phyloP scores from a whole-genome alignment of 2,888 invertebrate genomes.

The Neuroscelio doddi region DNA sequence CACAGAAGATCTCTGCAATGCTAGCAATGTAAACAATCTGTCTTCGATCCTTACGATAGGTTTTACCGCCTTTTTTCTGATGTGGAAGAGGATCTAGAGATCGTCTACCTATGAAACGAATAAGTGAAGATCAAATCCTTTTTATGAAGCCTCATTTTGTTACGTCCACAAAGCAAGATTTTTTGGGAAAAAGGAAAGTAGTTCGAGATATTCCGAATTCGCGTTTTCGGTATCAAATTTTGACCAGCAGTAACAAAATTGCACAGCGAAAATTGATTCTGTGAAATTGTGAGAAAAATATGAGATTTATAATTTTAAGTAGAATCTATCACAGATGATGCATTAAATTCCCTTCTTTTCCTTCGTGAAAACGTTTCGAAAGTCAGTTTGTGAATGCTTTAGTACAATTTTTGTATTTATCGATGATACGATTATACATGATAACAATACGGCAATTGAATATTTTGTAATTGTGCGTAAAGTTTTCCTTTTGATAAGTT shows the following conservation, averaged over 20 bases:
- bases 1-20: slow-evolving; percentile 84
- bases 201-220: not conserved
- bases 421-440: no score
- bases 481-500: no score
- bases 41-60: slow-evolving; percentile 18
- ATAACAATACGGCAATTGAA: no score
- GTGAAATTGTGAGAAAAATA: not conserved
- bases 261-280: not conserved
- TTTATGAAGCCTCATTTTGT: no score
- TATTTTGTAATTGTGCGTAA: no score
- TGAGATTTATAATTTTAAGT: not conserved
- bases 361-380: no score
- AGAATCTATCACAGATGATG: not conserved
- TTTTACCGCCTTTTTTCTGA: not conserved
- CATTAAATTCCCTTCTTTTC: no score
- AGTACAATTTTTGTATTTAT: no score
- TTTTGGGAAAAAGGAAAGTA: not conserved
- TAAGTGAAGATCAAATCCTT: no score
- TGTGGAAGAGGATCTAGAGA: not conserved
- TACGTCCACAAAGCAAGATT: no score
- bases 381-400: no score
- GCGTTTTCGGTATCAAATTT: not conserved
- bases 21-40: slow-evolving; percentile 57
- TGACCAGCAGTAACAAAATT: not conserved
- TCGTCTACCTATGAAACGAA: no score